phyloP scores from a whole-genome alignment of 2,888 invertebrate genomes.

The Mayetiola destructor region DNA sequence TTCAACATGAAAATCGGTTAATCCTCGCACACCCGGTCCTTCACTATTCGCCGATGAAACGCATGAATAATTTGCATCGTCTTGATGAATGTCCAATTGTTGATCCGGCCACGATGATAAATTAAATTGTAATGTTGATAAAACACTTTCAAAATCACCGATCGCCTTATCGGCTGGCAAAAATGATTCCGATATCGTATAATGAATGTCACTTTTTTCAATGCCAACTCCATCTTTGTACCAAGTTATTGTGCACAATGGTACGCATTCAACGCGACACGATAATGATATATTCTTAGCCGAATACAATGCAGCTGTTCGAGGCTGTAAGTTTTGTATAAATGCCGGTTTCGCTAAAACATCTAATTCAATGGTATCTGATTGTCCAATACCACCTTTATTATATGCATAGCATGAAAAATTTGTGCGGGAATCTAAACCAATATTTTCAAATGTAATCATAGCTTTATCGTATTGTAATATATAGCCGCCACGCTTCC shows the following conservation, averaged over 20 bases:
- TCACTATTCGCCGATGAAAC: conserved; percentile 61
- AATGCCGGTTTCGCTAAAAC: conserved; percentile 76
- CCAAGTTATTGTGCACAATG: conserved; percentile 74
- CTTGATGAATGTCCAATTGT: conserved; percentile 57
- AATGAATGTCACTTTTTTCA: conserved; percentile 47
- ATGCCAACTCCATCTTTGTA: conserved; percentile 61
- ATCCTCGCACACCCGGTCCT: conserved; percentile 67
- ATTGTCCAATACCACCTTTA: conserved; percentile 63
- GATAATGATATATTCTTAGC: conserved; percentile 61
- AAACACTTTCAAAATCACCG: conserved; percentile 78
- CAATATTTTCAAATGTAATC: conserved; percentile 70
- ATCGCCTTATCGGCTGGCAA: conserved; percentile 59
- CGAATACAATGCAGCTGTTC: conserved; percentile 65
- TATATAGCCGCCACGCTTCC: conserved; percentile 61
- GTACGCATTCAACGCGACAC: conserved; percentile 81
- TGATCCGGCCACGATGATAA: conserved; percentile 69
- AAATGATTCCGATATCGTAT: conserved; percentile 51
- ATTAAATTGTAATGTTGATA: conserved; percentile 80
- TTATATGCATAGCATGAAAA: conserved; percentile 80
- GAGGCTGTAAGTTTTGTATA: conserved; percentile 67
- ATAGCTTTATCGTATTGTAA: conserved; percentile 60
- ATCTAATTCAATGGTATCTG: conserved; percentile 52
- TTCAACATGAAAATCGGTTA: conserved; percentile 75
- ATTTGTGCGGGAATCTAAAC: conserved; percentile 72
- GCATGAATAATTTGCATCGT: conserved; percentile 74